Evolutionary conservation across 2,113 vertebrate species (phyloP), one percentile per base, ranked within the genome.

Genomic region (Bujurquina vittata): DNA sequence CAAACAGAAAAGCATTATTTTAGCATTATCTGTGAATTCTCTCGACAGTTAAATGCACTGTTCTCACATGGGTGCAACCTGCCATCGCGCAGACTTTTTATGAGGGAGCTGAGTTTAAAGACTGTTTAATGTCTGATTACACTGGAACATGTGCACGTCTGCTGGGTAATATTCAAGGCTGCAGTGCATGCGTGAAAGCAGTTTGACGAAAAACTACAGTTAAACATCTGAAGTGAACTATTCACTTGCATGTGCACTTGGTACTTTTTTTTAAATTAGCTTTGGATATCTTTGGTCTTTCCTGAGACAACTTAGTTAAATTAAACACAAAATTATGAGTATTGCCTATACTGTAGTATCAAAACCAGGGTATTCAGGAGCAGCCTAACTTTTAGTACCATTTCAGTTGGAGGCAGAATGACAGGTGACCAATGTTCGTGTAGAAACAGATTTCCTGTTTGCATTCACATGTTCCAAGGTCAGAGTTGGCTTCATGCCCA

Each of bases 401-500:
- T 26, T 75, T 60, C 37, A 52, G 33, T 78, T 9, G 2, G 10
- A 60, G 54, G 58, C 67, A 69, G 14, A 52, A 72, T 81, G 83
- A 86, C 75, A 87, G 80, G 77, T 88, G 59, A 77, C 22, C 46
- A 58, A 77, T 57, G 49, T 31, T 40, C 18, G 7, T 49, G 55
- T 37, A 75, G 84, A 83, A 74, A 80, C 46, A 83, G 10, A 72
- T 87, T 87, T 84, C 62, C 80, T 87, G 85, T 86, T 83, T 84
- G 84, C 26, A 14, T 75, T 83, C 54, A 79, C 54, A 87, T 79
- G 84, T 76, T 84, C 7, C 83, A 81, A 87, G 86, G 84, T 88
- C 89, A 75, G 73, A 73, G 40, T 76, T 91, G 90, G 89, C 83
- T 49, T 57, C 4, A 80, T 80, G 83, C 90, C 89, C 83, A 88